Evolutionary conservation across 1,140 invertebrate genomes (phyloP), one percentile per base, ranked within the genome.

Genomic region (Pseudomyrmex gracilis): DNA sequence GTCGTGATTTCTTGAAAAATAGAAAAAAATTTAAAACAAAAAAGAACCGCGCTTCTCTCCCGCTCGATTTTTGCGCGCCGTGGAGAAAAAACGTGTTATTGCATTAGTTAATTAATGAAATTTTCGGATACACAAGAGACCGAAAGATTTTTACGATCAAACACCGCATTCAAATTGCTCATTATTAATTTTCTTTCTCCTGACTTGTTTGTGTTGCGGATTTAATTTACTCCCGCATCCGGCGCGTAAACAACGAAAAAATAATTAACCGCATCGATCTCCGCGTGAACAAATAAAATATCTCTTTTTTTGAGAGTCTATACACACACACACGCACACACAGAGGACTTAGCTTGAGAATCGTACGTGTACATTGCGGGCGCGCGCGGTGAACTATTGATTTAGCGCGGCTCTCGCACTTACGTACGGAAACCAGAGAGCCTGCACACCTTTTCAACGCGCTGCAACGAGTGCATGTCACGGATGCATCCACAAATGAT

Each of bases 341-440:
- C 82, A 34, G 34, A 34, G 34, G 7, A 34, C 34, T 34, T 86
- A 83, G 82, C 84, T 85, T 71, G 76, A 60, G 67, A 90, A 85
- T 90, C 77, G 84, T 63, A 34, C 34, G 34, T 34, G 34, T 34
- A 84, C 80, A 66, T 63, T 60, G 85, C 3, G 34, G 5, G 34
- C 80, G 78, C 74, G 85, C 80, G 68, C 76, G 73, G 73, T 64
- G 73, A 49, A 77, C 86, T 92, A 92, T 92, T 90, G 91, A 92
- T 92, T 90, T 85, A 74, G 66, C 84, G 84, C 77, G 78, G 34
- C 76, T 89, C 84, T 83, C 73, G 82, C 64, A 84, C 73, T 84
- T 84, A 87, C 85, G 83, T 87, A 87, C 84, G 64, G 83, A 89
- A 90, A 85, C 49, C 85, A 60, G 82, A 85, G 88, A 78, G 84